phyloP scores from a whole-genome alignment of 2,797 vertebrate genomes.

The Brachyrhaphis roseni region DNA sequence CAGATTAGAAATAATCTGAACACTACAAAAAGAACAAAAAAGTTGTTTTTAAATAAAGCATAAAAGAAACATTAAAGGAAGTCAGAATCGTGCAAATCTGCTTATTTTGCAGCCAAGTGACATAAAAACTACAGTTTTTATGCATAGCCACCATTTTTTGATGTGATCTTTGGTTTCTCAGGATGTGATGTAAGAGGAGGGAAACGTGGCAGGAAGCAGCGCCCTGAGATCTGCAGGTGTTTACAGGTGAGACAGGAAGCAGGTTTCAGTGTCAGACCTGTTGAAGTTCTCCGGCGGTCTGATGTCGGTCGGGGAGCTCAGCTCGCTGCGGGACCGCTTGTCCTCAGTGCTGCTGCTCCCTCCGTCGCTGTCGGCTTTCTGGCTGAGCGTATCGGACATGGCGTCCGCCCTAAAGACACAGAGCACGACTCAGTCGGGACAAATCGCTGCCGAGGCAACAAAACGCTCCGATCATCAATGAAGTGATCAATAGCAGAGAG shows the following conservation, averaged over 20 bases:
- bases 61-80: too few relatives aligned
- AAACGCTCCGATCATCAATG: slow-evolving; percentile 41
- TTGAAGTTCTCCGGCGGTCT: slow-evolving; percentile 87
- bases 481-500: slow-evolving; percentile 44
- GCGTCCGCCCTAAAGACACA: slow-evolving; percentile 85
- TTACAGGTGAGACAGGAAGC: slow-evolving; percentile 48
- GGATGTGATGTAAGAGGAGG: neutral
- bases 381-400: slow-evolving; percentile 92
- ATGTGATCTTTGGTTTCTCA: neutral
- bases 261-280: slow-evolving; percentile 71
- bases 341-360: slow-evolving; percentile 93
- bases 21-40: too few relatives aligned
- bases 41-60: too few relatives aligned
- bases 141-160: too few relatives aligned
- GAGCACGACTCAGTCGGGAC: slow-evolving; percentile 26
- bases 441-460: slow-evolving; percentile 29
- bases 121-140: too few relatives aligned
- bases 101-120: too few relatives aligned
- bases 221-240: slow-evolving; percentile 25
- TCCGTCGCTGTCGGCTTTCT: slow-evolving; percentile 94
- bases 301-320: slow-evolving; percentile 93
- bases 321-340: slow-evolving; percentile 90
- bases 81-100: too few relatives aligned
- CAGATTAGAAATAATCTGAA: too few relatives aligned
- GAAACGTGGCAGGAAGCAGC: slow-evolving; percentile 8